Percentiles rank a stretch among this genome's conserved stretches.
These are phyloP conservation scores for Wiebesia pumilae DNA, from an alignment of 1,140 invertebrate genomes.

Conservation along the genomic window DNA sequence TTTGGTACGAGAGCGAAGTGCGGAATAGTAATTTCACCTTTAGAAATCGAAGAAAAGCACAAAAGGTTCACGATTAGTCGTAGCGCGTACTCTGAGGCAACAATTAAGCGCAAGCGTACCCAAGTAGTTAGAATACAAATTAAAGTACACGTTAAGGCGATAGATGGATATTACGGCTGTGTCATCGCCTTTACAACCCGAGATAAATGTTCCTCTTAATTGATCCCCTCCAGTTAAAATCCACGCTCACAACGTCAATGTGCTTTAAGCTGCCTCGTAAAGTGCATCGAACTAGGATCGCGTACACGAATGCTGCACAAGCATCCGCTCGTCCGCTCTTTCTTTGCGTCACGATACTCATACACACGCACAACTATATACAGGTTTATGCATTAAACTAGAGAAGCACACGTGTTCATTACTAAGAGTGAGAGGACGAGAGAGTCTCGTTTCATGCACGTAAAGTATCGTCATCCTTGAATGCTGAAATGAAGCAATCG, in stretches of 20 bases:
- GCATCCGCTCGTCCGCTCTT: slow-evolving; percentile 2
- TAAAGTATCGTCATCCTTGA: slow-evolving; percentile 44
- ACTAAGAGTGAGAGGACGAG: slow-evolving; percentile 34
- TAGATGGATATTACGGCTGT: neutral
- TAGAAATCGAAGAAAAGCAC: neutral
- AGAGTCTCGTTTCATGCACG: slow-evolving; percentile 9
- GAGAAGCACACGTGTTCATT: neutral
- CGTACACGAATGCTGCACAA: neutral
- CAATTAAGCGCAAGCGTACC: neutral
- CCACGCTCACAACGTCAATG: neutral
- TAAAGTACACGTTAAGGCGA: neutral
- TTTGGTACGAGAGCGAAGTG: neutral
- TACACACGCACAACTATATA: neutral
- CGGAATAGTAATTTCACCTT: neutral
- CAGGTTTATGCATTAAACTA: neutral
- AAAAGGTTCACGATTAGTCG: neutral
- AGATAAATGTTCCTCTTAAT: slow-evolving; percentile 38
- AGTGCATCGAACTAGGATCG: neutral
- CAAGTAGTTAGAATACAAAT: slow-evolving; percentile 3
- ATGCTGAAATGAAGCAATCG: slow-evolving; percentile 22
- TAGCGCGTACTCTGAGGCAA: neutral
- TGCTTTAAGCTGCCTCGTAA: no score
- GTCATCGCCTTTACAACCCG: slow-evolving; percentile 21
- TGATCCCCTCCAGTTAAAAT: slow-evolving; percentile 6
- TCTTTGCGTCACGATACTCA: neutral